Base-by-base conservation (phyloP, 2,888 invertebrate species). In the Pandemis cinnamomeana region DNA sequence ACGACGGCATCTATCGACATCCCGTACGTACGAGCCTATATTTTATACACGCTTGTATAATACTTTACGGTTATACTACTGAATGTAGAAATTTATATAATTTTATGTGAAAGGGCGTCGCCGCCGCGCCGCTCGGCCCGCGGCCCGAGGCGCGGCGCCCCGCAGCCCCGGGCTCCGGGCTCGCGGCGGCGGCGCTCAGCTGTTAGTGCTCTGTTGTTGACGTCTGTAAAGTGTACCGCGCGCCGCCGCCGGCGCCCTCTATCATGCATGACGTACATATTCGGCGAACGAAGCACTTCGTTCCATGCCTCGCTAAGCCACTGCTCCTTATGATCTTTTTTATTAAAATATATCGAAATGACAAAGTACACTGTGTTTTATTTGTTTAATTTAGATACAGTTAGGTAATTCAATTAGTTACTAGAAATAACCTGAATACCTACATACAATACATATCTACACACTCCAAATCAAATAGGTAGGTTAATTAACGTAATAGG, bases 141-240 rank as follows among this genome's bases (percentile, higher is more conserved):
- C 8, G 42, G n/a, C 44, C 8, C 44, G 41, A 8, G 61, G 15
- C 64, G 15, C 68, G 70, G 20, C 71, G 66, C 68, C 27, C 27
- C 48, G 13, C 48, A 11, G n/a, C 5, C 1, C n/a, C n/a, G 51
- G n/a, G n/a, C n/a, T 4, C 6, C 27, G 15, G 27, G 20, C 13
- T 41, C 63, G 67, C 60, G 68, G 42, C 46, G 51, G 67, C 46
- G 64, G 55, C 68, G 72, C 55, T 36, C 51, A 3, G 46, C 62
- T 20, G 72, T 20, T 78, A 76, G 78, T 82, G 82, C 83, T 83
- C 80, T 79, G 79, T 87, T 88, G 90, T 91, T 91, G 83, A 89
- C 78, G 88, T 90, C 91, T 91, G 83, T 78, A 89, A 87, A 91
- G 87, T 91, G 87, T 90, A 90, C 86, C 77, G 78, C 79, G 71